These are phyloP conservation scores for Serripes groenlandicus DNA, from an alignment of 2,888 invertebrate species.

Conservation along the genomic window DNA sequence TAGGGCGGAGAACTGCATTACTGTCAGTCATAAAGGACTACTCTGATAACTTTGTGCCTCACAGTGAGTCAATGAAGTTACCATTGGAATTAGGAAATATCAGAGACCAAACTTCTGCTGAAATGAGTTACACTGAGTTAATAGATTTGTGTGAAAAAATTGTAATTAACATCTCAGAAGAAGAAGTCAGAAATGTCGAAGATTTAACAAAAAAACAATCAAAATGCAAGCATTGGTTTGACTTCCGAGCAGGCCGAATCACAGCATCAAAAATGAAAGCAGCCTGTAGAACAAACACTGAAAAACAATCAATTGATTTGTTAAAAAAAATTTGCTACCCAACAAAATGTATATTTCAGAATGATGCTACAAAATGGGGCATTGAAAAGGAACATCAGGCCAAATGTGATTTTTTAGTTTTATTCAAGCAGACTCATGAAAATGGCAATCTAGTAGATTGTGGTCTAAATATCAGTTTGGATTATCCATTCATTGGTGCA, in stretches of 20 bases:
- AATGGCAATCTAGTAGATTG: not conserved
- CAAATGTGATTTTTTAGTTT: not conserved
- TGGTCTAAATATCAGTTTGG: not conserved
- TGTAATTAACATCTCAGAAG: not conserved
- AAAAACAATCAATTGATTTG: not conserved
- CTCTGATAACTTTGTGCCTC: not conserved
- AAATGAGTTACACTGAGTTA: not conserved
- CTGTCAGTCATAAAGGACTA: not conserved
- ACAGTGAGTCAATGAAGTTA: not conserved
- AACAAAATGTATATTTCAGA: not conserved
- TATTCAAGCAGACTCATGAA: not conserved
- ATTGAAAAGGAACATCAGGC: not conserved
- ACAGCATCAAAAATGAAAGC: not conserved
- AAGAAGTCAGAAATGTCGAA: conserved; percentile 15
- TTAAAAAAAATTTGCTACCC: not conserved
- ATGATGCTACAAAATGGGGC: conserved; percentile 1
- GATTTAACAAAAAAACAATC: conserved; percentile 20
- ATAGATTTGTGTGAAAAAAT: not conserved
- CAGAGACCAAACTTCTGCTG: not conserved
- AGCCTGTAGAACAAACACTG: not conserved
- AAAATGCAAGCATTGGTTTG: conserved; percentile 33
- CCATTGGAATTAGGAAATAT: not conserved
- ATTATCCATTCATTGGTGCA: not conserved
- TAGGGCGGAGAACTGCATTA: not conserved
- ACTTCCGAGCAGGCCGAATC: conserved; percentile 28